Percentiles rank a stretch among this genome's conserved stretches.
These are phyloP conservation scores for Cryptoblepharus egeriae DNA, from an alignment of 2,797 vertebrate species.

Conservation along the genomic window DNA sequence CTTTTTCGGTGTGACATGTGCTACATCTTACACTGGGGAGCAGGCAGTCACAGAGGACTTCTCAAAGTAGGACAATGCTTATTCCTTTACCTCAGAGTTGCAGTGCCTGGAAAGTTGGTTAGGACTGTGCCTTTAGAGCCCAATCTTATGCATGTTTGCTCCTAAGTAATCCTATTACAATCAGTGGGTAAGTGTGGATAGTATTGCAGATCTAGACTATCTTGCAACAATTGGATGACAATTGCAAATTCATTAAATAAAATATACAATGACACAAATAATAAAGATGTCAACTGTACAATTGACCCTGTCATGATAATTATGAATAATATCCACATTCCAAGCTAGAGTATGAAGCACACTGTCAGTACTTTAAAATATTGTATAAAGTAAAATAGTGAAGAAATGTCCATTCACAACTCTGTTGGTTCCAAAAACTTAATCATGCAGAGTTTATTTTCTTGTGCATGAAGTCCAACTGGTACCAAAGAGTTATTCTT, in stretches of 20 bases:
- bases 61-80: no score
- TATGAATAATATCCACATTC: not conserved
- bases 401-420: constrained; percentile 14
- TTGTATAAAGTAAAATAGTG: constrained; percentile 25
- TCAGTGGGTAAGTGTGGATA: no score
- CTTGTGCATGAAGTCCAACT: constrained; percentile 23
- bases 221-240: not conserved
- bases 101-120: no score
- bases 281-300: not conserved
- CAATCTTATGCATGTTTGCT: no score
- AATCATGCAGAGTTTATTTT: constrained; percentile 26
- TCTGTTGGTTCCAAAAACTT: constrained; percentile 15
- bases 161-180: no score
- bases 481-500: constrained; percentile 16
- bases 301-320: not conserved
- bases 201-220: not conserved
- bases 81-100: no score
- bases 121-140: no score
- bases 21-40: no score
- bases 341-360: not conserved
- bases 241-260: not conserved
- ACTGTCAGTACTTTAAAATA: constrained; percentile 44
- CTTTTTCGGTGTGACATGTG: no score
- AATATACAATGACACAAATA: not conserved
- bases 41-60: no score